Percentiles rank a stretch among this genome's conserved stretches.
Evolutionary conservation across 2,113 vertebrate species (phyloP).

Genomic region (Corythaixoides concolor): DNA sequence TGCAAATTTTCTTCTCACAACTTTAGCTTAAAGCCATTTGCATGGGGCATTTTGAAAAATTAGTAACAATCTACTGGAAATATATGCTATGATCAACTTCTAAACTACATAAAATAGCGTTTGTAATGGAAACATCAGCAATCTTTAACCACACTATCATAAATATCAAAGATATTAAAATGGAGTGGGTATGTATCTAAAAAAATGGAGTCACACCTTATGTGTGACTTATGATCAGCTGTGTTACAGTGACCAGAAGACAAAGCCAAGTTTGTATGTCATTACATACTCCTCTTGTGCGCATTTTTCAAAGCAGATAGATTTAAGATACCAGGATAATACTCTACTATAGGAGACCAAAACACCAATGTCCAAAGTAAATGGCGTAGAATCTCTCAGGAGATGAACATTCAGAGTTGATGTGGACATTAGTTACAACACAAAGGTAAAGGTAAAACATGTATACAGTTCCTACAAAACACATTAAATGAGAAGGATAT

Average conservation of each 20-base stretch:
- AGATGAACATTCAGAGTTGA: neutral
- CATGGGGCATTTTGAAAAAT: neutral
- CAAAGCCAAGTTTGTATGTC: neutral
- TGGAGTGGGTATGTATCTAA: neutral
- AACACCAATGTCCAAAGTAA: neutral
- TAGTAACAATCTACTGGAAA: constrained; percentile 17
- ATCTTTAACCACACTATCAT: neutral
- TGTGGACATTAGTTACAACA: neutral
- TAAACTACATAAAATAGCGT: neutral
- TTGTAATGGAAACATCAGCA: constrained; percentile 6
- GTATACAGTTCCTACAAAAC: neutral
- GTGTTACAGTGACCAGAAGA: neutral
- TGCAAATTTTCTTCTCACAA: neutral
- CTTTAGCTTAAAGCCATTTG: neutral
- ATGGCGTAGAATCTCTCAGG: neutral
- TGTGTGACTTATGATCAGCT: neutral
- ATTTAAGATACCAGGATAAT: neutral
- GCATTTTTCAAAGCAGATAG: neutral
- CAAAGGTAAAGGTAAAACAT: neutral
- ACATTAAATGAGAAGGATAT: neutral
- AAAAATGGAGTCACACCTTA: neutral
- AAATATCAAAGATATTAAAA: constrained; percentile 1
- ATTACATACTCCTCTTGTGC: neutral
- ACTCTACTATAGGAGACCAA: neutral
- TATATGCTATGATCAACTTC: neutral